phyloP scores from a whole-genome alignment of 2,797 vertebrate species.

The Onychomys leucogaster region DNA sequence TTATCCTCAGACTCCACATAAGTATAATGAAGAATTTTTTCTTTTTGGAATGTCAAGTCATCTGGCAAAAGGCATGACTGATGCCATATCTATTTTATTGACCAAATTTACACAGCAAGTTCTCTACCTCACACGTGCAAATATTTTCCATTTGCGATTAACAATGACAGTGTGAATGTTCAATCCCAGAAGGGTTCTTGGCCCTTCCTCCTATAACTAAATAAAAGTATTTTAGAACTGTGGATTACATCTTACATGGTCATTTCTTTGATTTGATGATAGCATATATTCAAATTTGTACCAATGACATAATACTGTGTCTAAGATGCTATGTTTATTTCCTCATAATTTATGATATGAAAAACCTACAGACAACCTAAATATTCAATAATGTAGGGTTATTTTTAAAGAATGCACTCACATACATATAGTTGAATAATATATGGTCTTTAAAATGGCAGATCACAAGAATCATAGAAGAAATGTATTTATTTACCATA shows the following conservation, averaged over 20 bases:
- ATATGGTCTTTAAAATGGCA: neutral
- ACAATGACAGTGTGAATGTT: constrained; percentile 12
- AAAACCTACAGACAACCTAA: constrained; percentile 28
- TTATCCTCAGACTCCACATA: constrained; percentile 30
- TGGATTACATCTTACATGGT: neutral
- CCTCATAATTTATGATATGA: neutral
- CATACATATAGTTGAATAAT: neutral
- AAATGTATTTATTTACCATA: constrained; percentile 22
- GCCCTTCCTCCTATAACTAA: constrained; percentile 48
- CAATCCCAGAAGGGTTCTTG: neutral
- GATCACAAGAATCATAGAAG: neutral
- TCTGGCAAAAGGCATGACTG: constrained; percentile 55
- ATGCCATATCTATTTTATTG: constrained; percentile 61
- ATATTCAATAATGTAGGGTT: constrained; percentile 21
- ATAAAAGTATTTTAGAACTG: constrained; percentile 55
- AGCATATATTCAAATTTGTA: constrained; percentile 15
- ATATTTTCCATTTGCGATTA: constrained; percentile 53
- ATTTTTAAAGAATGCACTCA: neutral
- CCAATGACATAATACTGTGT: constrained; percentile 40
- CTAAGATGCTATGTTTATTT: constrained; percentile 7
- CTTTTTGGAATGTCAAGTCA: constrained; percentile 53
- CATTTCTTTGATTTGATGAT: constrained; percentile 44
- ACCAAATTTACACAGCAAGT: constrained; percentile 54
- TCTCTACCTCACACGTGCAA: constrained; percentile 35
- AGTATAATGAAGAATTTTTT: constrained; percentile 61